phyloP scores from a whole-genome alignment of 2,888 invertebrate species.

The Orgyia antiqua region DNA sequence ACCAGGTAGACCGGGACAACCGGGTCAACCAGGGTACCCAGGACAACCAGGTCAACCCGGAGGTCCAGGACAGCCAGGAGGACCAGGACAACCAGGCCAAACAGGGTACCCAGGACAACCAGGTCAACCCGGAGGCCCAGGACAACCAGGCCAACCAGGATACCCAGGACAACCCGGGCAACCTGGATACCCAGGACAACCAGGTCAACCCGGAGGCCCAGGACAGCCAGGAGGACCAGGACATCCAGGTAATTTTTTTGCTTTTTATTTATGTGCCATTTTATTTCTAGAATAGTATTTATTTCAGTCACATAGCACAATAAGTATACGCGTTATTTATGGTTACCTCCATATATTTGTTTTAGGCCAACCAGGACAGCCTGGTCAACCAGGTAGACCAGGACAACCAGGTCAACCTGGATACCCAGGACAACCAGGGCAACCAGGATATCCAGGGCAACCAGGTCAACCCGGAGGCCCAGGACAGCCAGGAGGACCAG shows the following conservation, averaged over 20 bases:
- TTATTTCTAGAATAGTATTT: constrained; percentile 18
- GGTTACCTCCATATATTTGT: too few relatives aligned
- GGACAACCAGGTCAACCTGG: too few relatives aligned
- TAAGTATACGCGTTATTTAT: too few relatives aligned
- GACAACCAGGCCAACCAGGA: constrained; percentile 17
- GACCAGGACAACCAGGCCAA: constrained; percentile 24
- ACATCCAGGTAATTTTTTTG: constrained; percentile 25
- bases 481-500: too few relatives aligned
- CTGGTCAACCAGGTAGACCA: too few relatives aligned
- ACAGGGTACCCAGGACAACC: constrained; percentile 30
- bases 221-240: constrained; percentile 17
- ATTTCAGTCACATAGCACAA: too few relatives aligned
- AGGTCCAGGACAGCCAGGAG: constrained; percentile 37
- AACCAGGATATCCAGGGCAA: too few relatives aligned
- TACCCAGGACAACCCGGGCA: constrained; percentile 14
- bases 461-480: too few relatives aligned
- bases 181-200: constrained; percentile 17
- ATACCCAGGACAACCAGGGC: too few relatives aligned
- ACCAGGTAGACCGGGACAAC: neutral
- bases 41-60: constrained; percentile 41
- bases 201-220: constrained; percentile 10
- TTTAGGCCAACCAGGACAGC: too few relatives aligned
- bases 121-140: constrained; percentile 20
- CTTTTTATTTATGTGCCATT: neutral
- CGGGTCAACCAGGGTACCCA: constrained; percentile 18